Base-by-base conservation (phyloP, 1,140 invertebrate genomes). In the Eumeta japonica region DNA sequence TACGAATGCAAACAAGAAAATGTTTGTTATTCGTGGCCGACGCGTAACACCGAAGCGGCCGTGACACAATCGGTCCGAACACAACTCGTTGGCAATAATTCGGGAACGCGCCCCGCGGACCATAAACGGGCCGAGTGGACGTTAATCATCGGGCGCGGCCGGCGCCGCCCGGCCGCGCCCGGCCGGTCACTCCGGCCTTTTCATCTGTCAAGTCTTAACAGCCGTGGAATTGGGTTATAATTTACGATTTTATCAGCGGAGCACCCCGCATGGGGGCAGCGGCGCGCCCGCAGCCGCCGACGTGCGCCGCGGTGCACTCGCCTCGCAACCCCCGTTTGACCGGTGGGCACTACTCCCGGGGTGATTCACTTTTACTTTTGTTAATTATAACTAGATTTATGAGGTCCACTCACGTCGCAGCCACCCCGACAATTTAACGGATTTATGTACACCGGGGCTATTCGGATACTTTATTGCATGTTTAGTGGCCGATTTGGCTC, bases 151-250 rank as follows among this genome's bases (percentile, higher is more conserved):
- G n/a, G n/a, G n/a, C n/a, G n/a, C n/a, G n/a, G n/a, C n/a, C n/a
- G n/a, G n/a, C n/a, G n/a, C n/a, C n/a, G n/a, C n/a, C n/a, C n/a
- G n/a, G n/a, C n/a, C n/a, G n/a, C n/a, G n/a, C n/a, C n/a, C n/a
- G n/a, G n/a, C n/a, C n/a, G n/a, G n/a, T n/a, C n/a, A n/a, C n/a
- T n/a, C n/a, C n/a, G 60, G 54, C 64, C 68, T 74, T 74, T 74
- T 74, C 68, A 74, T 73, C 68, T 74, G 68, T 74, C 68, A 74
- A 64, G 58, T 62, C 52, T 61, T 63, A 68, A 71, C 66, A 61
- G 52, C 62, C 55, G 55, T 60, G 61, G 64, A 68, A 73, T 71
- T 71, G 66, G 68, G 66, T 71, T 71, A 70, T 73, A 71, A 73
- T 73, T 73, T 73, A 73, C 57, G 66, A 73, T 71, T 68, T 73